These are phyloP conservation scores for Gnathonemus echidnorhynchus DNA, from an alignment of 2,113 vertebrate species.

Conservation along the genomic window DNA sequence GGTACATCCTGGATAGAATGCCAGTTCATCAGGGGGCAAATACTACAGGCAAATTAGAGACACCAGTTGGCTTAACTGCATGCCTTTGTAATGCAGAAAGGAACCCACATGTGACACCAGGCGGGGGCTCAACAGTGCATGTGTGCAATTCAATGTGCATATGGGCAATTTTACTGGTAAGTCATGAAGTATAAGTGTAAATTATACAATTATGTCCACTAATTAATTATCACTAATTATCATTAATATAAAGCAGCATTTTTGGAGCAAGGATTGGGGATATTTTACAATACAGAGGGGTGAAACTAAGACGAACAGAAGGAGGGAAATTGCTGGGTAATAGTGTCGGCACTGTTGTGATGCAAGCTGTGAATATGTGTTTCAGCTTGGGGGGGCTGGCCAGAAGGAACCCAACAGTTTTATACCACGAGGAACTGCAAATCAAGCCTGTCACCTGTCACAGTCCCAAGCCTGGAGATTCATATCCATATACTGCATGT, in stretches of 20 bases:
- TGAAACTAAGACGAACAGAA: neutral
- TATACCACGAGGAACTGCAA: neutral
- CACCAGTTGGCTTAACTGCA: neutral
- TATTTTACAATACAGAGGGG: neutral
- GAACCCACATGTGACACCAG: neutral
- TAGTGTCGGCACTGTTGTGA: neutral
- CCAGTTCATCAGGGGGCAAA: neutral
- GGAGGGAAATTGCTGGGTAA: neutral
- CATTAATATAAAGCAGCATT: neutral
- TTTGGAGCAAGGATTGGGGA: neutral
- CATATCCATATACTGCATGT: neutral
- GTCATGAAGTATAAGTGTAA: neutral
- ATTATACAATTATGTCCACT: neutral
- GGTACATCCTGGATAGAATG: neutral
- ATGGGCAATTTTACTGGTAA: neutral
- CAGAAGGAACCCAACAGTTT: neutral
- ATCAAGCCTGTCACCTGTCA: neutral
- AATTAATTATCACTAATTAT: too few relatives aligned
- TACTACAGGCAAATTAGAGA: neutral
- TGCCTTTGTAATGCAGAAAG: neutral
- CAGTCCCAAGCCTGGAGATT: neutral
- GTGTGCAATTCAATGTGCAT: neutral
- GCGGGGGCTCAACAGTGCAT: neutral
- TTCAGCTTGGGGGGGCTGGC: neutral
- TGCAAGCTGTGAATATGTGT: neutral